These are phyloP conservation scores for Vicugna pacos DNA, from an alignment of 2,113 vertebrate genomes.

Conservation along the genomic window DNA sequence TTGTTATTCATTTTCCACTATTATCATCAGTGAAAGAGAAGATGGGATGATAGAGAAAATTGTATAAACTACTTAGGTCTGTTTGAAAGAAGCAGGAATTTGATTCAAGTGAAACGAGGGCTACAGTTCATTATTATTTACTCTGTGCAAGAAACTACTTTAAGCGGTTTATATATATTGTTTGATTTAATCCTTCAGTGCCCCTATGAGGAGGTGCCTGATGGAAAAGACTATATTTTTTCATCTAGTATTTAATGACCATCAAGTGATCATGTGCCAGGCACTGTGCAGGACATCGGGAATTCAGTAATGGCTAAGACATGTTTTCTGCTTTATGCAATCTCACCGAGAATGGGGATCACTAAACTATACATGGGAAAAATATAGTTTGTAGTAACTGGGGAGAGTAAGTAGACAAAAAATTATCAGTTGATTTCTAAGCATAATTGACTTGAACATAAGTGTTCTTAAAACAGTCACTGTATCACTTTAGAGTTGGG, in stretches of 20 bases:
- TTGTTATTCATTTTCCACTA: background rate
- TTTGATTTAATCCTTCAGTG: background rate
- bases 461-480: constrained; percentile 6
- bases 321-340: background rate
- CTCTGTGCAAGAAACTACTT: background rate
- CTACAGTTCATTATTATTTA: background rate
- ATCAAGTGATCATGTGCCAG: background rate
- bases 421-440: constrained; percentile 32
- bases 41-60: background rate
- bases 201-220: background rate
- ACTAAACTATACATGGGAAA: background rate
- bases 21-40: constrained; percentile 35
- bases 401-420: background rate
- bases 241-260: background rate
- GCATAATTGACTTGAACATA: constrained; percentile 17
- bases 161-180: background rate
- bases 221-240: constrained; percentile 23
- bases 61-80: background rate
- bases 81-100: background rate
- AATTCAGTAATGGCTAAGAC: background rate
- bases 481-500: constrained; percentile 13
- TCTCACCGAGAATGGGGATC: background rate
- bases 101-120: constrained; percentile 30
- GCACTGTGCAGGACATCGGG: background rate
- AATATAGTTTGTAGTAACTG: background rate